Evolutionary conservation across 2,797 vertebrate species (phyloP).

Genomic region (Darevskia mixta): DNA sequence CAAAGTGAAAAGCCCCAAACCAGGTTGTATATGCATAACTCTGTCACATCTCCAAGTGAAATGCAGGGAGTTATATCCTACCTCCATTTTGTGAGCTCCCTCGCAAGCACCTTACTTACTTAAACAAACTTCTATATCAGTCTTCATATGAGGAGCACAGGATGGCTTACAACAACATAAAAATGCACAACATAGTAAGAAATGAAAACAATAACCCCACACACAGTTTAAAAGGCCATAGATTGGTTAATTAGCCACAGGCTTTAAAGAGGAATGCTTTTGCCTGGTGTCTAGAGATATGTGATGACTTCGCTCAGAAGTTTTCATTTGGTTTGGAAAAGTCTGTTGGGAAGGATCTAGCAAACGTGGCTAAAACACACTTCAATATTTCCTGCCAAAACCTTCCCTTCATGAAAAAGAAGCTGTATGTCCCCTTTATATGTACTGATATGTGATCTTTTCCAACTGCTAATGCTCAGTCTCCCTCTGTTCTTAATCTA

Average conservation of each 20-base stretch:
- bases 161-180: too few relatives aligned
- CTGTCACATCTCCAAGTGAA: background rate
- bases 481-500: background rate
- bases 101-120: too few relatives aligned
- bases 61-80: background rate
- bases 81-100: too few relatives aligned
- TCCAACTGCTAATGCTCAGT: background rate
- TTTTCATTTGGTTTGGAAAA: background rate
- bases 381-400: background rate
- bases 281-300: too few relatives aligned
- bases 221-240: too few relatives aligned
- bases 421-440: background rate
- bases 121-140: too few relatives aligned
- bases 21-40: background rate
- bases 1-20: background rate
- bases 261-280: too few relatives aligned
- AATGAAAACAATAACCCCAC: too few relatives aligned
- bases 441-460: background rate
- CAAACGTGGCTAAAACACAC: background rate
- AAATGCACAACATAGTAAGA: too few relatives aligned
- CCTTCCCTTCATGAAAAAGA: background rate
- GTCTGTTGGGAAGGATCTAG: too few relatives aligned
- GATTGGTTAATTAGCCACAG: too few relatives aligned
- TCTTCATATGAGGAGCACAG: too few relatives aligned
- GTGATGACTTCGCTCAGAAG: background rate